Percentiles rank a stretch among this genome's conserved stretches.
phyloP scores from a whole-genome alignment of 2,113 vertebrate genomes.

The Sturnira hondurensis region DNA sequence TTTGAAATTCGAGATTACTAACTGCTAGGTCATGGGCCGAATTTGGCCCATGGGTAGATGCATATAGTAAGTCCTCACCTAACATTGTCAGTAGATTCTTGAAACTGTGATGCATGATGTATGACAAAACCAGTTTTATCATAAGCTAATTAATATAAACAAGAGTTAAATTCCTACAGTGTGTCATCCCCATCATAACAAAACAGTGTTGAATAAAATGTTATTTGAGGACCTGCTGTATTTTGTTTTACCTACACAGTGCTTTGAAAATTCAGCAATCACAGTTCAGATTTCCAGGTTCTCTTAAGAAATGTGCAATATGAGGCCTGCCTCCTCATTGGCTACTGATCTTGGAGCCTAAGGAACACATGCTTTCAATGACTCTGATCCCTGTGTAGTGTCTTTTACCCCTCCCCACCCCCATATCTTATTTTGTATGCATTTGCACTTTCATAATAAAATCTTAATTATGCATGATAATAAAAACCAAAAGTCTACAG shows the following conservation, averaged over 20 bases:
- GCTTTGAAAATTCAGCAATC: conserved; percentile 29
- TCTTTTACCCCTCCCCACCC: background rate
- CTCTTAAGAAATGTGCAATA: background rate
- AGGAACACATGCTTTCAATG: background rate
- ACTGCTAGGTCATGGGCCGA: background rate
- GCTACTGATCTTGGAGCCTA: background rate
- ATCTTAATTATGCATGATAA: background rate
- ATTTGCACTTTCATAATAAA: background rate
- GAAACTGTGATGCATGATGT: background rate
- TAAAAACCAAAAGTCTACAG: background rate
- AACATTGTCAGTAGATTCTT: background rate
- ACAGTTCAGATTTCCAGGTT: background rate
- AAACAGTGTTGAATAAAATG: background rate
- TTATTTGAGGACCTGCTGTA: background rate
- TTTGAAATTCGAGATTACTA: background rate
- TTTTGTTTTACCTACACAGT: background rate
- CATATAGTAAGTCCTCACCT: background rate
- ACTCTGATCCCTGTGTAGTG: background rate
- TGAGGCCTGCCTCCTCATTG: background rate
- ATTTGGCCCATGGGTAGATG: background rate
- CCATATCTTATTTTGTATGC: background rate
- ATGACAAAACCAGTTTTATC: background rate
- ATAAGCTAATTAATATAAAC: background rate
- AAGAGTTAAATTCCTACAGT: background rate
- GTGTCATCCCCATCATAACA: background rate